A percentile compares a stretch with the other conserved stretches of the same genome.
Conservation (phyloP, 2,888 invertebrate genomes). For the Coelopa pilipes region DNA sequence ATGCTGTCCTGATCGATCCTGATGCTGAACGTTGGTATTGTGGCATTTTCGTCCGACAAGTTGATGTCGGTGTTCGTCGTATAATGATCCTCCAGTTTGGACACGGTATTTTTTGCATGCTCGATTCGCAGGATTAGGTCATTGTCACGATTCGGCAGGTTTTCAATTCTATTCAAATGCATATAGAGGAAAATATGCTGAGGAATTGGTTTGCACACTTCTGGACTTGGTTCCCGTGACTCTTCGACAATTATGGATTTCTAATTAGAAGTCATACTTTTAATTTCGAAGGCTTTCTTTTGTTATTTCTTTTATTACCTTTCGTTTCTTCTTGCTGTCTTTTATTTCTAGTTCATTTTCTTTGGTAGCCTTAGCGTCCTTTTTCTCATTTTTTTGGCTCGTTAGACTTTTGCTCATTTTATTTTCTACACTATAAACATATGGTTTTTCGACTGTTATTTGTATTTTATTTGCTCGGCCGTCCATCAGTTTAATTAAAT, state of each 20-base stretch:
- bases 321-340: background rate
- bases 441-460: no score
- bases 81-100: slow-evolving; percentile 55
- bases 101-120: slow-evolving; percentile 51
- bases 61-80: slow-evolving; percentile 53
- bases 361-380: no score
- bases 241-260: background rate
- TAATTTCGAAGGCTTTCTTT: no score
- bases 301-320: background rate
- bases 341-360: background rate
- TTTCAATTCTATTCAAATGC: slow-evolving; percentile 49
- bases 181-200: slow-evolving; percentile 56
- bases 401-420: no score
- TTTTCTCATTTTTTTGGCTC: no score
- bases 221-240: background rate
- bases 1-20: slow-evolving; percentile 56
- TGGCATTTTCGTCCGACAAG: slow-evolving; percentile 46
- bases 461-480: no score
- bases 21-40: slow-evolving; percentile 53
- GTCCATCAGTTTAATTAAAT: no score
- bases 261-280: no score
- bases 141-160: slow-evolving; percentile 41
- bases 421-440: no score
- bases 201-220: background rate
- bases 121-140: slow-evolving; percentile 53